phyloP scores from a whole-genome alignment of 2,888 invertebrate genomes.

The Celastrina argiolus region DNA sequence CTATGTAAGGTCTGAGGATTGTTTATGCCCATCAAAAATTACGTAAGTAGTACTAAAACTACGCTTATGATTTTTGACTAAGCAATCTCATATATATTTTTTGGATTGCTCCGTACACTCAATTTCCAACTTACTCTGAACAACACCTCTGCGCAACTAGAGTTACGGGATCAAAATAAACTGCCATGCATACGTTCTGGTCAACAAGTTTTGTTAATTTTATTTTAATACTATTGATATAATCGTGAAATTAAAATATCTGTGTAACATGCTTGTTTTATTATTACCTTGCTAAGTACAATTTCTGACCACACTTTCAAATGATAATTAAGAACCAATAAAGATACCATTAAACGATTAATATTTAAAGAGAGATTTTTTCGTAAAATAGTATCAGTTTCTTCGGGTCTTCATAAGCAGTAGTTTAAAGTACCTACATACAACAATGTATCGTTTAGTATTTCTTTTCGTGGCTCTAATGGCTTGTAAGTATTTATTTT shows the following conservation, averaged over 20 bases:
- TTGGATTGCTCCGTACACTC: neutral
- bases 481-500: neutral
- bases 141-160: neutral
- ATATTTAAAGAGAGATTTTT: neutral
- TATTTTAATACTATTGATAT: neutral
- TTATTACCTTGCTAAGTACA: neutral
- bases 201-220: constrained; percentile 9
- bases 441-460: neutral
- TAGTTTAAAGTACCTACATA: neutral
- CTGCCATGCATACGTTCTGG: neutral
- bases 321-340: neutral
- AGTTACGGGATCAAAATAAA: neutral
- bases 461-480: neutral
- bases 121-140: neutral
- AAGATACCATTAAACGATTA: neutral
- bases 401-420: neutral
- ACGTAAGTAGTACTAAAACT: neutral
- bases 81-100: too few relatives aligned
- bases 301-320: neutral
- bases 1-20: too few relatives aligned
- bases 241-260: constrained; percentile 2
- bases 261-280: neutral
- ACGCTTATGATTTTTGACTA: neutral
- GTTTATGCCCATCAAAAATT: too few relatives aligned
- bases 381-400: neutral